Evolutionary conservation across 2,113 vertebrate species (phyloP), one percentile per base, ranked within the genome.

Genomic region (Thunnus maccoyii): DNA sequence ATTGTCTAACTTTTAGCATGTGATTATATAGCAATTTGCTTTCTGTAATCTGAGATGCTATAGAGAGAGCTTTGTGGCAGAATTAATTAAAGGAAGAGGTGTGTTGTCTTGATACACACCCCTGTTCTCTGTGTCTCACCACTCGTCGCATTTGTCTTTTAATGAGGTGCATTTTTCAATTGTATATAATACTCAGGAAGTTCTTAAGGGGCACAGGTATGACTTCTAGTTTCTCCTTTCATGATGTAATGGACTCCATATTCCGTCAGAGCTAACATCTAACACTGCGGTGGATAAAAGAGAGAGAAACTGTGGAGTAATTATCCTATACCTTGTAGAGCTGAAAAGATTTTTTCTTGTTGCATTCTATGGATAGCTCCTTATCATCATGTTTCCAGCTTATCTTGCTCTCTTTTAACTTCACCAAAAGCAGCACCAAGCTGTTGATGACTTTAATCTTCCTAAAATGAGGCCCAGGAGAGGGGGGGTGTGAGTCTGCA

Each of bases 1-100:
- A 94, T 94, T 90, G 91, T 92, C 81, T 67, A 89, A 95, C 93
- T 95, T 95, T 94, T 93, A 83, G 88, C 86, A 75, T 85, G 86
- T 87, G 92, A 94, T 95, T 95, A 90, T 69, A 72, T 64, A 41
- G 82, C 93, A 78, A 89, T 94, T 94, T 94, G 56, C 80, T 87
- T 62, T 79, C 51, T 92, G 88, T 94, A 90, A 93, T 93, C 88
- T 89, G 90, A 91, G 84, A 89, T 82, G 80, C 71, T 86, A 78
- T 36, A 66, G 77, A 30, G 75, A 84, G 65, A 74, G 51, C 56
- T 63, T 68, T 79, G 66, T 67, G 78, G 76, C 80, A 73, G 80
- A 89, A 93, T 93, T 88, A 91, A 93, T 90, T 89, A 65, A 75
- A 82, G 75, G 41, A 56, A 66, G 72, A 50, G 51, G 61, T 72